Base-by-base conservation (phyloP, 2,797 vertebrate species). In the Pseudomugil gertrudae region DNA sequence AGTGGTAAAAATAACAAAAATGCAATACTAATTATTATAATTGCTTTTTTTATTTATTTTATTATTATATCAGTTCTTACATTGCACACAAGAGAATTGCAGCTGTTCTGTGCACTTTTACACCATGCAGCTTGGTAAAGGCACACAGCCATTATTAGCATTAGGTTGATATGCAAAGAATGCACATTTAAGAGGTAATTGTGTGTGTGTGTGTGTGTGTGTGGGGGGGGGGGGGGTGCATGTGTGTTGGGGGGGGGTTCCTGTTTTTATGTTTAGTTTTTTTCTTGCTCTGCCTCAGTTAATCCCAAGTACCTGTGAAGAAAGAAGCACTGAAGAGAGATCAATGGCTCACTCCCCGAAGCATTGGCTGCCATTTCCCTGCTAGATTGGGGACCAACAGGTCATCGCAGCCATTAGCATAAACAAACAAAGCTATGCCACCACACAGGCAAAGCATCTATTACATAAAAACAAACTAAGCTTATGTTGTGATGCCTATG, bases 321-420 rank as follows among this genome's bases (percentile, higher is more conserved):
- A 89, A 86, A 84, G 74, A 87, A 62, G 80, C 84, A 83, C 81
- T 81, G 90, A 90, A 87, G 83, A 85, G 82, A 83, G 90, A 92
- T 93, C 90, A 87, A 91, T 92, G 88, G 78, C 87, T 89, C 71
- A 62, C 83, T 90, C 91, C 92, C 91, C 57, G 75, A 86, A 90
- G 91, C 85, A 87, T 69, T 74, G 78, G 83, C 80, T 93, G 93
- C 90, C 90, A 90, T 93, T 92, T 93, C 74, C 79, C 84, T 79
- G 87, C 90, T 84, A 92, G 92, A 93, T 84, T 90, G 85, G 85
- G 84, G 89, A 89, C 89, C 92, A 91, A 88, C 89, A 89, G 93
- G 93, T 93, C 92, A 92, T 89, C 82, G 63, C 68, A 79, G 5
- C 61, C 81, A 93, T 93, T 94, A 93, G 86, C 88, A 93, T 93